Base-by-base conservation (phyloP, 1,140 invertebrate genomes). In the Euwallacea fornicatus region DNA sequence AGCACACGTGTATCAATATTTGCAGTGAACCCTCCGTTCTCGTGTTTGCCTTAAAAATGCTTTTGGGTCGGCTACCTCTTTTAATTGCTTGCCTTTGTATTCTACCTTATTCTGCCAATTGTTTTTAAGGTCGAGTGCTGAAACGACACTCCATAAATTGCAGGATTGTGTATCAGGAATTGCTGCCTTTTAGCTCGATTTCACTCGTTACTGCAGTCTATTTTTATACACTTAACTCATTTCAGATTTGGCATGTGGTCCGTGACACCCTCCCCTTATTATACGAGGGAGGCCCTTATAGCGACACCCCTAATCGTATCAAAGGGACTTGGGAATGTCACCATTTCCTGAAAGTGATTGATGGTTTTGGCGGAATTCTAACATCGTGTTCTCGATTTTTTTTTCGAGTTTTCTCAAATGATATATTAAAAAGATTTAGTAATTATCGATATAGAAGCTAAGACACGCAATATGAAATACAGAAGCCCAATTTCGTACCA, bases 1-100 rank as follows among this genome's bases (percentile, higher is more conserved):
- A 58, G 58, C 66, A 68, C 66, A 68, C 66, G 66, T 68, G 66
- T 59, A 58, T 58, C 54, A 68, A 68, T 68, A 68, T 68, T 68
- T 68, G 66, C 43, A 47, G 13, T 59, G 66, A 68, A 60, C 66
- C 66, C 66, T 58, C 54, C 55, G 44, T 68, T 68, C 63, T 68
- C 66, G 42, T 68, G 66, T 68, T 68, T 68, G 56, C 54, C 66
- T 68, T 68, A 68, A 68, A 68, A 68, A 68, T 68, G 66, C 66
- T 60, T 68, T 68, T 60, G 56, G 66, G 66, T 68, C 66, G 66
- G 56, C 66, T 68, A 68, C 66, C 66, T 68, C 44, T 59, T 68
- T 61, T 60, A 68, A 60, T 68, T 59, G 66, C 42, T 58, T 61
- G 42, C 44, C 54, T 68, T 21, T 68, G 54, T 68, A 68, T 63